Evolutionary conservation across 2,797 vertebrate genomes (phyloP), one percentile per base, ranked within the genome.

Genomic region (Scolopax bukidnonensis): DNA sequence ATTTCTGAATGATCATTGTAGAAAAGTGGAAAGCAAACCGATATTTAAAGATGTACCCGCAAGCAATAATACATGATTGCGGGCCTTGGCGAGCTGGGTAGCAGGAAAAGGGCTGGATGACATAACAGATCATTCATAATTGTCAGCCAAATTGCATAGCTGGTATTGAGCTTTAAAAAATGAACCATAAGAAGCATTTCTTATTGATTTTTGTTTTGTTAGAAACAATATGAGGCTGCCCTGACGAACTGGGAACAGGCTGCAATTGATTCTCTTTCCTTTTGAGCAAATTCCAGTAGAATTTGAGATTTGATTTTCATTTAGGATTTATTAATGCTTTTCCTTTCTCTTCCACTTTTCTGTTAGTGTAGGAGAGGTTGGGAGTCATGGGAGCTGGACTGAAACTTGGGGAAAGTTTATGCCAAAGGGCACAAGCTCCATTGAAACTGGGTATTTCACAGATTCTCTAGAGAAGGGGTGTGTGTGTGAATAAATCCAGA

Each of bases 121-220:
- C 97, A 98, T 97, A 98, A 97, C 96, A 95, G 98, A 99, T 99
- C 98, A 98, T 97, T 98, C 98, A 97, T 99, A 99, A 99, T 99
- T 98, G 98, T 98, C 98, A 98, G 93, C 97, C 98, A 99, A 99
- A 99, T 99, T 98, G 98, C 98, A 48, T 95, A 90, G 87, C 97
- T 98, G 98, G 95, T 98, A 99, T 98, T 96, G 98, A 98, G 98
- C 96, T 96, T 96, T 94, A 97, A 97, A 98, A 98, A 98, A 98
- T 97, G 97, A 98, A 97, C 98, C 94, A 94, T 97, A 97, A 98
- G 97, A 98, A 98, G 98, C 98, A 97, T 98, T 98, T 97, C 98
- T 89, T 88, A 99, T 99, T 94, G 99, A 99, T 99, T 98, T 98
- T 97, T 97, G 95, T 95, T 97, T 95, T 88, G 85, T 98, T 97